A percentile compares a stretch with the other conserved stretches of the same genome.
These are phyloP conservation scores for Rhabdomys dilectus DNA, from an alignment of 2,113 vertebrate species.

Conservation along the genomic window DNA sequence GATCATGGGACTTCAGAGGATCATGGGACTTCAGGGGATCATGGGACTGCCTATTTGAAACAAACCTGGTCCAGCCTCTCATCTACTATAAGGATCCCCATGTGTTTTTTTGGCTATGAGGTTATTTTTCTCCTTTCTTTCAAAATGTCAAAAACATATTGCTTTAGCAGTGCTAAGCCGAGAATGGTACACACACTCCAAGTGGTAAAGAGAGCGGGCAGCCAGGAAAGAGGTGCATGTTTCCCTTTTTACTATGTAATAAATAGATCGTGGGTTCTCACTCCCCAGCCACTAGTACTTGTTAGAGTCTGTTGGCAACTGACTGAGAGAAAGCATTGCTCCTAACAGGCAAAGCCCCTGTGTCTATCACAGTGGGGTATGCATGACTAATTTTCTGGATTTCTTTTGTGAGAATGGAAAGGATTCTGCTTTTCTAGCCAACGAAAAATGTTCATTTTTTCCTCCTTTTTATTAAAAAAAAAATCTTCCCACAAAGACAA, in stretches of 20 bases:
- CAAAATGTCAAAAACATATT: constrained; percentile 25
- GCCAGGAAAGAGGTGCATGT: background rate
- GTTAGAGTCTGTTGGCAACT: constrained; percentile 7
- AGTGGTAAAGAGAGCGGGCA: background rate
- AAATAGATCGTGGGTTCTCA: background rate
- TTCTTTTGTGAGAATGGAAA: constrained; percentile 30
- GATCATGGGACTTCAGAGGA: background rate
- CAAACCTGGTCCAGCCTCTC: background rate
- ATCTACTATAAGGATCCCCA: constrained; percentile 5
- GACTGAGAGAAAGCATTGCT: constrained; percentile 37
- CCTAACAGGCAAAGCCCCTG: constrained; percentile 3
- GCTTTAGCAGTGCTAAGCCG: background rate
- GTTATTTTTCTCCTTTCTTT: background rate
- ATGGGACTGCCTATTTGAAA: background rate
- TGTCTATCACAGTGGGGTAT: background rate
- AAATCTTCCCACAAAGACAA: too few relatives aligned
- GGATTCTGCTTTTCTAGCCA: background rate
- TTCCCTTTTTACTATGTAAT: background rate
- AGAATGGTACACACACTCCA: background rate
- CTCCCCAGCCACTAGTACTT: background rate
- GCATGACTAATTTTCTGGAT: background rate
- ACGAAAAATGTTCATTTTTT: background rate
- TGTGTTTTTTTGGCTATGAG: background rate
- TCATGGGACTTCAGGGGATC: too few relatives aligned
- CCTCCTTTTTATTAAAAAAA: background rate